Evolutionary conservation across 2,113 vertebrate genomes (phyloP), one percentile per base, ranked within the genome.

Genomic region (Myrmecophaga tridactyla): DNA sequence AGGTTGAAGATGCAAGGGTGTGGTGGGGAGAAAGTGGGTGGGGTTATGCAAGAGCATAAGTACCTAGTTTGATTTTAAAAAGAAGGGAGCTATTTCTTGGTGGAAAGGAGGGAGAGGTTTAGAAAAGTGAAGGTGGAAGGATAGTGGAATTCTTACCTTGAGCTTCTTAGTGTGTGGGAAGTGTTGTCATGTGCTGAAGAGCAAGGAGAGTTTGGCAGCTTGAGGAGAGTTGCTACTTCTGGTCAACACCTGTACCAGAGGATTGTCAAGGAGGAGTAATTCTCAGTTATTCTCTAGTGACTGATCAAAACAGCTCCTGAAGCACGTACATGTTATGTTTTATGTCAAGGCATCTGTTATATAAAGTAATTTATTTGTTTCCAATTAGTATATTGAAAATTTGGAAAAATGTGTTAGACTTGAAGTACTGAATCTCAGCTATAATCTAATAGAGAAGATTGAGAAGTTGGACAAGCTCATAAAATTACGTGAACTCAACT

Each of bases 361-460:
- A 15, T 94, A 77, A 97, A 94, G 23, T 92, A 67, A 53, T 92
- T 80, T 63, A 92, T 95, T 98, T 97, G 34, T 95, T 96, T 88
- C 89, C 95, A 81, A 98, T 60, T 86, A 99, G 99, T 99, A 98
- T 90, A 99, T 99, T 85, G 99, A 99, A 98, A 99, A 99, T 91
- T 97, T 99, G 97, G 99, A 99, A 48, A 99, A 98, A 92, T 99
- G 99, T 94, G 96, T 96, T 67, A 98, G 96, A 46, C 97, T 99
- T n/a, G 98, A 99, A 96, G 95, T 98, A 48, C 97, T 99, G 67
- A 99, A 98, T 96, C 98, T 99, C 48, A 98, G 98, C 96, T 97
- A 98, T 96, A 99, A 99, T 96, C 89, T 98, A 41, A 99, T 99
- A 93, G 98, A 98, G 96, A 99, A 98, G 97, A 99, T 99, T 46